Evolutionary conservation across 2,797 vertebrate species (phyloP).

Genomic region (Macroramphosus scolopax): DNA sequence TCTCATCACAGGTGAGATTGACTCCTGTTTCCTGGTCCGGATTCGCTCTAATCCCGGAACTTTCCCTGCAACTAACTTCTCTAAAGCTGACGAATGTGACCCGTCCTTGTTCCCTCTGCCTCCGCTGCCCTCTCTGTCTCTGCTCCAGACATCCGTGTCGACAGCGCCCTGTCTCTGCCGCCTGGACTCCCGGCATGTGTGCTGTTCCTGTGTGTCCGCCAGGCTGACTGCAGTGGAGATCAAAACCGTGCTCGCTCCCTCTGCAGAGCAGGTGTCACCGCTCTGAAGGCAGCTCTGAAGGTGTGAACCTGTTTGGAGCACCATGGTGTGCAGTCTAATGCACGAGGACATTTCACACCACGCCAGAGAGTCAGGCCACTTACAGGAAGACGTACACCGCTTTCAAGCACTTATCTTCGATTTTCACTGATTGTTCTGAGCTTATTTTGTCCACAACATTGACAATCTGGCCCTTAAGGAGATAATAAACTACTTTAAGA

Average conservation of each 20-base stretch:
- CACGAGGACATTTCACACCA: constrained; percentile 16
- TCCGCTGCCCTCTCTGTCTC: constrained; percentile 14
- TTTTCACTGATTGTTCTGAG: neutral
- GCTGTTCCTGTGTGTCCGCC: constrained; percentile 80
- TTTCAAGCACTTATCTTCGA: no score
- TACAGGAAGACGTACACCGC: no score
- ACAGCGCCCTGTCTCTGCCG: constrained; percentile 58
- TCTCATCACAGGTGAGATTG: constrained; percentile 79
- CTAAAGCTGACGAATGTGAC: no score
- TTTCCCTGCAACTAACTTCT: no score
- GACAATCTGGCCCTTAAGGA: no score
- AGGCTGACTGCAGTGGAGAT: constrained; percentile 71
- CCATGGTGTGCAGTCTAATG: constrained; percentile 39
- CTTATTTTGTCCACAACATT: no score
- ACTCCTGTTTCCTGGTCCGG: no score
- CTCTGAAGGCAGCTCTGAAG: constrained; percentile 81
- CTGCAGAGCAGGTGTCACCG: constrained; percentile 56
- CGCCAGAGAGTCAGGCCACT: neutral
- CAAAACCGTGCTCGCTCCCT: constrained; percentile 58
- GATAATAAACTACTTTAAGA: no score
- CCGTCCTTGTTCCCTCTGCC: no score
- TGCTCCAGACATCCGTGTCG: constrained; percentile 72
- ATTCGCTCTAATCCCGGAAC: no score
- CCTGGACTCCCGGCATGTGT: constrained; percentile 77
- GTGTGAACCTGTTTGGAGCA: constrained; percentile 50